A percentile compares a stretch with the other conserved stretches of the same genome.
Evolutionary conservation across 2,888 invertebrate species (phyloP).

Genomic region (Napeogenes inachia): DNA sequence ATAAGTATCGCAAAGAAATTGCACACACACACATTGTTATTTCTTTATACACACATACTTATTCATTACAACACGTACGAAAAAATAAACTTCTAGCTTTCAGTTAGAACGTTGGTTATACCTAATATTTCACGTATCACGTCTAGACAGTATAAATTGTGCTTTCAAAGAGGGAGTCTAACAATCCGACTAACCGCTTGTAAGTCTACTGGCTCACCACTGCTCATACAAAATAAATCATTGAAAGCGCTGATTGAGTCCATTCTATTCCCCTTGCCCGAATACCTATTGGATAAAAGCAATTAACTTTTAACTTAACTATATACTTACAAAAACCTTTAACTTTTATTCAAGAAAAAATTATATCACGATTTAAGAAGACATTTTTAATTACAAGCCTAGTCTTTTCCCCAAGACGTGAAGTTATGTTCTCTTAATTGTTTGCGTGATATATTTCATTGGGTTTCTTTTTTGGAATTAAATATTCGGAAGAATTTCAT

Average conservation of each 20-base stretch:
- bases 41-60: slow-evolving; percentile 5
- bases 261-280: slow-evolving; percentile 19
- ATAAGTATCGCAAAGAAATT: too few relatives aligned
- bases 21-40: too few relatives aligned
- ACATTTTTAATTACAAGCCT: too few relatives aligned
- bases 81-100: background rate
- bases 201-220: slow-evolving; percentile 26
- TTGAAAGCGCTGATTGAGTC: slow-evolving; percentile 28
- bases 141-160: slow-evolving; percentile 44
- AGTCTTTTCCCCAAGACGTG: too few relatives aligned
- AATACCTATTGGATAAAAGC: slow-evolving; percentile 10
- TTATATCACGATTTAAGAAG: too few relatives aligned
- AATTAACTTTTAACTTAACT: background rate
- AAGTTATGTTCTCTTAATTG: too few relatives aligned
- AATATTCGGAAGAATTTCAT: too few relatives aligned
- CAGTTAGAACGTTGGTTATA: slow-evolving; percentile 22
- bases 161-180: slow-evolving; percentile 37
- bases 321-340: too few relatives aligned
- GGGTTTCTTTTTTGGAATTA: too few relatives aligned
- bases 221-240: slow-evolving; percentile 30
- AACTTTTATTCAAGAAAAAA: too few relatives aligned
- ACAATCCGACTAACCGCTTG: slow-evolving; percentile 34
- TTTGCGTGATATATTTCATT: too few relatives aligned
- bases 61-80: background rate
- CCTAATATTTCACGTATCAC: slow-evolving; percentile 39